Percentiles rank a stretch among this genome's conserved stretches.
phyloP scores from a whole-genome alignment of 2,113 vertebrate species.

The Heterotis niloticus region DNA sequence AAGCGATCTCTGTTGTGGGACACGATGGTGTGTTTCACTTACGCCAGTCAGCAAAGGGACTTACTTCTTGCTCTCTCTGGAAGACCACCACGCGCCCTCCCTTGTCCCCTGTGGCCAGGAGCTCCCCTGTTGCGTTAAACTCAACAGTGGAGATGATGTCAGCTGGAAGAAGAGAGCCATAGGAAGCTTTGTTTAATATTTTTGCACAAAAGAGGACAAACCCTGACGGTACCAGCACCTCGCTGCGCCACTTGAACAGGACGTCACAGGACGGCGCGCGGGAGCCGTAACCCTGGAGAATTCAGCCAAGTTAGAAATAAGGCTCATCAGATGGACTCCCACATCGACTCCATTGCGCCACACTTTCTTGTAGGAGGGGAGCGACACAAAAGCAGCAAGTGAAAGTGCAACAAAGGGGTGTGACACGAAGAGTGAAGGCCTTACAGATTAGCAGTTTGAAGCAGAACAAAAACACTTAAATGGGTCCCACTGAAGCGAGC shows the following conservation, averaged over 20 bases:
- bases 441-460: neutral
- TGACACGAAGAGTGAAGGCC: neutral
- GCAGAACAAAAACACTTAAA: neutral
- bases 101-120: conserved; percentile 81
- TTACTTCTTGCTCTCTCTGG: conserved; percentile 81
- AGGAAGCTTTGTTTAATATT: neutral
- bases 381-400: neutral
- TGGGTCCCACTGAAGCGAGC: neutral
- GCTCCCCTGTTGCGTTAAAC: conserved; percentile 79
- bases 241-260: neutral
- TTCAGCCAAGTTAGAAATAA: neutral
- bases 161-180: conserved; percentile 40
- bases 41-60: conserved; percentile 34
- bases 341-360: too few relatives aligned
- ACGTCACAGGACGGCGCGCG: neutral
- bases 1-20: too few relatives aligned
- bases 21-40: too few relatives aligned
- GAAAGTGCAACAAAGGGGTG: neutral
- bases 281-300: neutral
- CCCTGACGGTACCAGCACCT: too few relatives aligned
- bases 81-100: conserved; percentile 83
- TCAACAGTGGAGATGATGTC: conserved; percentile 84
- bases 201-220: neutral
- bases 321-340: neutral
- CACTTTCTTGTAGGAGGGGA: neutral